These are phyloP conservation scores for Drosophila suboccidentalis DNA, from an alignment of 2,888 invertebrate genomes.

Conservation along the genomic window DNA sequence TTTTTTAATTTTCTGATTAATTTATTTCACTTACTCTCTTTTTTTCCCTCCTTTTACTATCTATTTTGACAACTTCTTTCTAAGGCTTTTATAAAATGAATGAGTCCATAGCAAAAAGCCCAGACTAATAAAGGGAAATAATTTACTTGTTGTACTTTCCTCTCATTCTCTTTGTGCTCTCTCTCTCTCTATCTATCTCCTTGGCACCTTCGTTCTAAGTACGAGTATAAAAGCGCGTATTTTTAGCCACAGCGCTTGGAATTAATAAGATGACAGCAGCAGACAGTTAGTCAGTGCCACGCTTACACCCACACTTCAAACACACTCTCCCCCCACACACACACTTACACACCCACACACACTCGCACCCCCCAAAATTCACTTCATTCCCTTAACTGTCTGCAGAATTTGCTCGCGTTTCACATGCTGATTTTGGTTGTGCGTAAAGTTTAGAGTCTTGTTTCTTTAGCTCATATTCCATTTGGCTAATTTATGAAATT, in stretches of 20 bases:
- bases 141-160: no score
- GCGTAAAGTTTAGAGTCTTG: conserved; percentile 8
- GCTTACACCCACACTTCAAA: conserved; percentile 37
- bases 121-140: no score
- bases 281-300: conserved; percentile 61
- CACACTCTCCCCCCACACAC: conserved; percentile 35
- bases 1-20: no score
- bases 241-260: conserved; percentile 65
- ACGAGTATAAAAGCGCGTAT: conserved; percentile 41
- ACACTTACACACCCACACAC: conserved; percentile 15
- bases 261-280: conserved; percentile 77
- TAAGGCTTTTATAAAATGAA: no score
- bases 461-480: conserved; percentile 25
- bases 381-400: not conserved
- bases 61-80: no score
- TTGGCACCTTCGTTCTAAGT: conserved; percentile 10
- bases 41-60: no score
- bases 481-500: conserved; percentile 46
- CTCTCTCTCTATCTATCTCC: not conserved
- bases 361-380: conserved; percentile 14
- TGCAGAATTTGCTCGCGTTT: conserved; percentile 42
- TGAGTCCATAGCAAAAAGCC: no score
- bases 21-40: no score
- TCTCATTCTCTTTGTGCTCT: not conserved
- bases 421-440: conserved; percentile 53